phyloP scores from a whole-genome alignment of 2,797 vertebrate species.

The Pelobates cultripes region DNA sequence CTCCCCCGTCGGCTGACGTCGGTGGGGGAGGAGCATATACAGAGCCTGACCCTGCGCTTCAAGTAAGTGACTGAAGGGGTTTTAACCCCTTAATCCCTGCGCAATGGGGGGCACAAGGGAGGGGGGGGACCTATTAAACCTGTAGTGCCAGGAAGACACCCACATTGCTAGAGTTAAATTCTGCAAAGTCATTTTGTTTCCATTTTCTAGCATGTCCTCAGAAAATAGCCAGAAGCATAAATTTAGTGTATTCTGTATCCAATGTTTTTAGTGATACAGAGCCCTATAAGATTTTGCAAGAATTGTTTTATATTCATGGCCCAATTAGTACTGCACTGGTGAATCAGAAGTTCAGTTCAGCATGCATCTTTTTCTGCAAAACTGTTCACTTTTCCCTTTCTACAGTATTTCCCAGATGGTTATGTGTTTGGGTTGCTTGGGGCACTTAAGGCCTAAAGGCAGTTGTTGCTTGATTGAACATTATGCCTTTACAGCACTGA shows the following conservation, averaged over 20 bases:
- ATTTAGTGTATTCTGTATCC: background rate
- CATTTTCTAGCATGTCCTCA: too few species aligned
- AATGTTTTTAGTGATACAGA: conserved; percentile 6
- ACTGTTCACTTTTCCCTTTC: conserved; percentile 21
- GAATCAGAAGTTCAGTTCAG: conserved; percentile 25
- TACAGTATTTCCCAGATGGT: conserved; percentile 59
- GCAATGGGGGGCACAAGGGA: too few species aligned
- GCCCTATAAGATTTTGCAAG: conserved; percentile 5
- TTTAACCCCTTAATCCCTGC: too few species aligned
- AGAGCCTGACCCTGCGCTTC: too few species aligned
- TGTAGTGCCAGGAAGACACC: too few species aligned
- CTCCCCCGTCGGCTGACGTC: too few species aligned
- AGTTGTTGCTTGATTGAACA: conserved; percentile 58
- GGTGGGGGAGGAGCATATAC: too few species aligned
- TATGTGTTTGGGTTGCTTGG: conserved; percentile 53
- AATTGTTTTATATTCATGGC: conserved; percentile 7
- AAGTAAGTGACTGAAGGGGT: too few species aligned
- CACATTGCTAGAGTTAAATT: too few species aligned
- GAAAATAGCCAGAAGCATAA: background rate
- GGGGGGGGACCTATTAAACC: too few species aligned
- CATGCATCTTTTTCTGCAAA: conserved; percentile 35
- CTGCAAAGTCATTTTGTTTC: too few species aligned
- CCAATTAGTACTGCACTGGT: conserved; percentile 7
- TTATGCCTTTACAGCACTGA: conserved; percentile 50
- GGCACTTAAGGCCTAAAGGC: conserved; percentile 57